These are phyloP conservation scores for Notothenia coriiceps DNA, from an alignment of 2,113 vertebrate species.

Conservation along the genomic window DNA sequence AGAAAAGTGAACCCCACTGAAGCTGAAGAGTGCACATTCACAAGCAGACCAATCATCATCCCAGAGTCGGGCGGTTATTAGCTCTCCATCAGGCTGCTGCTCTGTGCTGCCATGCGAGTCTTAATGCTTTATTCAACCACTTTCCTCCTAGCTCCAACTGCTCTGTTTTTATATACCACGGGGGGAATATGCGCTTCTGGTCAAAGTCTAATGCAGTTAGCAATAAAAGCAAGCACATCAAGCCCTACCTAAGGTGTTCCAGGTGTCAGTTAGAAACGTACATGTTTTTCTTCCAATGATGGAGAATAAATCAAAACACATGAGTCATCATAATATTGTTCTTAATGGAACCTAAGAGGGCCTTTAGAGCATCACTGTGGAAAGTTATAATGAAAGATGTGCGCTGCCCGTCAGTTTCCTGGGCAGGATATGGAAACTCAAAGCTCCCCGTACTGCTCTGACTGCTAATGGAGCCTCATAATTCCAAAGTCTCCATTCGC, in stretches of 20 bases:
- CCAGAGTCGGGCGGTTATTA: not conserved
- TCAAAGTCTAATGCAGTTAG: conserved; percentile 32
- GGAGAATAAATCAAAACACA: conserved; percentile 43
- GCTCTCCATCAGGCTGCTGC: conserved; percentile 2
- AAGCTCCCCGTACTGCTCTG: conserved; percentile 25
- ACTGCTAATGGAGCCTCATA: conserved; percentile 51
- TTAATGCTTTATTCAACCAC: conserved; percentile 35
- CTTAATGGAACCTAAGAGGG: conserved; percentile 34
- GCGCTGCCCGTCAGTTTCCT: conserved; percentile 29
- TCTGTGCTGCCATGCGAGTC: conserved; percentile 15
- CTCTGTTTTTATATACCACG: conserved; percentile 33
- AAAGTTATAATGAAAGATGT: conserved; percentile 38
- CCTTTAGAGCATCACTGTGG: conserved; percentile 31
- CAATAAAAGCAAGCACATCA: conserved; percentile 24
- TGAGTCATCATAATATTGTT: conserved; percentile 11
- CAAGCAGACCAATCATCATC: conserved; percentile 17
- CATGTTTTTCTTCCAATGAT: conserved; percentile 1
- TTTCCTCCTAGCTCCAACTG: conserved; percentile 29
- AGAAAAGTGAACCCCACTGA: not conserved
- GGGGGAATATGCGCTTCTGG: conserved; percentile 27
- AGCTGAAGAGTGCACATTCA: conserved; percentile 18
- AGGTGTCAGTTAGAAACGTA: not conserved
- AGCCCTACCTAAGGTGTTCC: not conserved
- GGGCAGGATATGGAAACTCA: conserved; percentile 47
- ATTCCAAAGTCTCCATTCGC: conserved; percentile 52